Conservation (phyloP, 2,888 invertebrate genomes). For the Malachius bipustulatus region DNA sequence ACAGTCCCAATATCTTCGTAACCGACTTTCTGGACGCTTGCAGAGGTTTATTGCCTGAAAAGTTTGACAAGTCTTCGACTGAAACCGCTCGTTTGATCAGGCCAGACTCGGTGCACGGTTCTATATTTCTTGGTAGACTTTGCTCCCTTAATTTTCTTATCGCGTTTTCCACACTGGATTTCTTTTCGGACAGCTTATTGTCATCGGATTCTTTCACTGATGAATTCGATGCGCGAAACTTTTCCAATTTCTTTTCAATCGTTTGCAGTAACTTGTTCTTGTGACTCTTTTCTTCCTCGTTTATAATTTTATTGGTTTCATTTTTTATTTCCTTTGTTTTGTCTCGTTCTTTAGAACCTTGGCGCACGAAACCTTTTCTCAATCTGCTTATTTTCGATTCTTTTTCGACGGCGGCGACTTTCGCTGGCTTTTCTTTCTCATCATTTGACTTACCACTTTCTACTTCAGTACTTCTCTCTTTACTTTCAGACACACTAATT, state of each 20-base stretch:
- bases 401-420: slow-evolving; percentile 39
- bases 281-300: slow-evolving; percentile 28
- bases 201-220: slow-evolving; percentile 36
- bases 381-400: slow-evolving; percentile 40
- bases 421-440: slow-evolving; percentile 10
- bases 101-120: slow-evolving; percentile 48
- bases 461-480: not conserved
- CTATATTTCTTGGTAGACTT: slow-evolving; percentile 47
- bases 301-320: slow-evolving; percentile 25
- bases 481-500: slow-evolving; percentile 11
- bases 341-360: slow-evolving; percentile 23
- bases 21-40: slow-evolving; percentile 53
- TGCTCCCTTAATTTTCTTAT: slow-evolving; percentile 52
- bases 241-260: slow-evolving; percentile 66
- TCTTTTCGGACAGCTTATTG: slow-evolving; percentile 23
- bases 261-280: slow-evolving; percentile 55
- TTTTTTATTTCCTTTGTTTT: slow-evolving; percentile 28
- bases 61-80: slow-evolving; percentile 51
- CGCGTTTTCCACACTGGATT: slow-evolving; percentile 41
- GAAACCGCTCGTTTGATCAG: slow-evolving; percentile 61
- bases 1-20: slow-evolving; percentile 64
- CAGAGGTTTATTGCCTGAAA: slow-evolving; percentile 35
- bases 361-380: slow-evolving; percentile 25
- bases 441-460: not conserved
- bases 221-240: slow-evolving; percentile 41